A percentile compares a stretch with the other conserved stretches of the same genome.
These are phyloP conservation scores for Brachionus asplanchnoidis DNA, from an alignment of 1,140 invertebrate genomes.

Conservation along the genomic window DNA sequence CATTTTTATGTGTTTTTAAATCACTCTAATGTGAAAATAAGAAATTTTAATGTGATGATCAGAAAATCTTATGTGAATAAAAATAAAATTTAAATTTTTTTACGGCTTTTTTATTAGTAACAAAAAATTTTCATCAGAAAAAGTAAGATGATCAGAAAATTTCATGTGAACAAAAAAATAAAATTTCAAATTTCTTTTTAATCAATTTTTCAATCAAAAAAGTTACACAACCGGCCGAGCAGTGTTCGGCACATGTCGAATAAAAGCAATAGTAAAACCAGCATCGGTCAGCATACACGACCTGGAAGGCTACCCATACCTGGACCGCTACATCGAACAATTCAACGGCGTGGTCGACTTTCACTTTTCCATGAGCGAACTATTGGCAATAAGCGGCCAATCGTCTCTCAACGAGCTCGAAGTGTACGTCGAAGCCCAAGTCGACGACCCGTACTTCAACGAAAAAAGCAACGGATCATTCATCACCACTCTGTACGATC, in stretches of 20 bases:
- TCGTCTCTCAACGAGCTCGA: constrained; percentile 72
- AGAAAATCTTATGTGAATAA: too few species aligned
- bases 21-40: too few species aligned
- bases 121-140: too few species aligned
- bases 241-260: constrained; percentile 71
- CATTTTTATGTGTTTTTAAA: too few species aligned
- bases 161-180: background rate
- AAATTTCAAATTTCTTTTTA: too few species aligned
- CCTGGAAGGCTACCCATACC: constrained; percentile 33
- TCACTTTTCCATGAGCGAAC: constrained; percentile 72
- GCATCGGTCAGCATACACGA: constrained; percentile 19
- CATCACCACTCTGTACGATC: constrained; percentile 77
- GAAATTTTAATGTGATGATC: too few species aligned
- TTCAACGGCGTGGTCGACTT: constrained; percentile 82
- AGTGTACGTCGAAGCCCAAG: constrained; percentile 68
- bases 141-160: background rate
- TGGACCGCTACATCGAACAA: constrained; percentile 27
- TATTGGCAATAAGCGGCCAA: constrained; percentile 49
- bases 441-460: constrained; percentile 81
- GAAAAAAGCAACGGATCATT: constrained; percentile 76
- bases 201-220: constrained; percentile 37
- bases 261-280: constrained; percentile 64
- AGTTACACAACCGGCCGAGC: constrained; percentile 58
- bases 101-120: too few species aligned
- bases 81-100: too few species aligned